These are phyloP conservation scores for Dromiciops gliroides DNA, from an alignment of 2,113 vertebrate species.

Conservation along the genomic window DNA sequence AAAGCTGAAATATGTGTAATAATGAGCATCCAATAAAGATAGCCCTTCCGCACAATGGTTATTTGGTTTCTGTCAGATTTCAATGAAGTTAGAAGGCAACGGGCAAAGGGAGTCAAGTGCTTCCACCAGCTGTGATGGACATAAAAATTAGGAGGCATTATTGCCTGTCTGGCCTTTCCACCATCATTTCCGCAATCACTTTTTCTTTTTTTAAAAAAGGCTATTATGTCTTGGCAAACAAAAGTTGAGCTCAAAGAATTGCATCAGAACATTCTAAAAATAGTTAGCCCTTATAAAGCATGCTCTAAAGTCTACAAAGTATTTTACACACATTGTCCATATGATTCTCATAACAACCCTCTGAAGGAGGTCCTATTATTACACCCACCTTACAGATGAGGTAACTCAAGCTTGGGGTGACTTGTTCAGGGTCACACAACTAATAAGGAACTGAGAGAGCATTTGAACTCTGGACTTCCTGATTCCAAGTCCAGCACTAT, in stretches of 20 bases:
- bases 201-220: constrained; percentile 35
- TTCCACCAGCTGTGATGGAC: not conserved
- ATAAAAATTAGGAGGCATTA: constrained; percentile 39
- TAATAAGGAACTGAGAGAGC: not conserved
- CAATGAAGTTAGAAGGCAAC: constrained; percentile 4
- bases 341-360: not conserved
- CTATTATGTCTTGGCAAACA: constrained; percentile 12
- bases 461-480: not conserved
- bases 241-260: constrained; percentile 42
- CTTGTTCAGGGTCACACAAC: not conserved
- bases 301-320: not conserved
- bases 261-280: not conserved
- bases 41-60: not conserved
- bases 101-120: not conserved
- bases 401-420: not conserved
- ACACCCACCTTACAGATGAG: not conserved
- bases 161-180: not conserved
- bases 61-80: constrained; percentile 24
- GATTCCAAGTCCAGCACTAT: not conserved
- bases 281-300: not conserved
- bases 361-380: not conserved
- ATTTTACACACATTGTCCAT: not conserved
- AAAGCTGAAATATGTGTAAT: not conserved
- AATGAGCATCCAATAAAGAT: constrained; percentile 22
- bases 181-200: not conserved